Base-by-base conservation (phyloP, 2,113 vertebrate species). In the Vimba vimba region DNA sequence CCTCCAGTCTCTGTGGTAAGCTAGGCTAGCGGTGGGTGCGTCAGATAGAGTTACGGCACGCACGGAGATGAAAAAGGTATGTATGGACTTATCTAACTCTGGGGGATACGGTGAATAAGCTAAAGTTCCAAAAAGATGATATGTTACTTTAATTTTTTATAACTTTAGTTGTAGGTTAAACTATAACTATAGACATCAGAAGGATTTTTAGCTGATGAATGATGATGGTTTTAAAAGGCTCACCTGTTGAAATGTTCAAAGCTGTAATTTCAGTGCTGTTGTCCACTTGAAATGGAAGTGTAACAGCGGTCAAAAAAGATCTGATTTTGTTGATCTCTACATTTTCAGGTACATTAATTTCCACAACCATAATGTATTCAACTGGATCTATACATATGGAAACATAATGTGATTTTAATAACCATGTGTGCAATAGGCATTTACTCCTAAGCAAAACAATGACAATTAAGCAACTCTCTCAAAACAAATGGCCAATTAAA, bases 221-320 rank as follows among this genome's bases (percentile, higher is more conserved):
- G 2, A 57, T 13, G 0, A 11, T 47, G 45, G 15, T 27, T 55
- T 60, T 15, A 4, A 25, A n/a, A 25, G 52, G 15, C 76, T 76
- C 27, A 88, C 83, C 87, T 60, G 83, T 85, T 52, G 62, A 80
- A 60, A 87, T 30, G 0, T 84, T 39, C 23, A 87, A 30, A 66
- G 76, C 19, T 55, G 57, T 75, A 19, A 87, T 85, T 64, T 74
- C 59, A 36, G 68, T 75, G 36, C 7, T 15, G 23, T 84, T 84
- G 75, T 84, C 76, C 36, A 66, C 13, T 64, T 87, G 66, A 30
- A 77, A 21, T 52, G 74, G 74, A 75, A 81, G 10, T 66, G 3
- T 45, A 15, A 68, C 25, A 23, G 17, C 2, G 2, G 55, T 43
- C 23, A 60, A 2, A 19, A 3, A 68, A 33, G 82, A 81, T 76